Evolutionary conservation across 1,140 invertebrate species (phyloP), one percentile per base, ranked within the genome.

Genomic region (Cheumatopsyche charites): DNA sequence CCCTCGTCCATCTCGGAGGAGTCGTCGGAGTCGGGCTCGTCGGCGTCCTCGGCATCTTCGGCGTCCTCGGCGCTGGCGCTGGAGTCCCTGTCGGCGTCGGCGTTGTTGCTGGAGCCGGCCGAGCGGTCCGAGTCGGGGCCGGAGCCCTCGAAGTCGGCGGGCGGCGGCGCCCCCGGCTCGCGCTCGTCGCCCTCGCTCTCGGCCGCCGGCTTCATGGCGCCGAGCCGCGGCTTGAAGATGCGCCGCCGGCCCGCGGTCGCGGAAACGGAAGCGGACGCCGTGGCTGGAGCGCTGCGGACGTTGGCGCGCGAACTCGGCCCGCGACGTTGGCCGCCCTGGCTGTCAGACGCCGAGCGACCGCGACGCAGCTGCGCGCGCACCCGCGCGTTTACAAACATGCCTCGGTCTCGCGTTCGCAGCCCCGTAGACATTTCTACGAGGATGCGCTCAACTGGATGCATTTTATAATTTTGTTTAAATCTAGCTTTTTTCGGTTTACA

Each of bases 1-100:
- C 91, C 92, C 82, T 96, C 94, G 83, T 98, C 95, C 89, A 98
- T 91, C 82, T 97, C 96, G 79, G 90, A 92, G 63, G 90, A 91
- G 79, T 92, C 91, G 84, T 92, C 90, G 11, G 90, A 91, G 72
- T 92, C 91, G 19, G 86, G 89, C 75, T 91, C 90, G 78, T 90
- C 88, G 62, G 86, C 86, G 17, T 52, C 49, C 11, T 92, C 91
- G 17, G 86, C 89, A 75, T 91, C 90, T 77, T 90, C 88, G 61
- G 86, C 86, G 78, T 88, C 87, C 72, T 90, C 89, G 70, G 89
- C 90, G 75, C 90, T 91, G 70, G 89, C 90, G 75, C 29, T 36
- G 74, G 90, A 90, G 71, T 91, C 90, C 21, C 89, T 85, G 29
- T 87, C 89, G 19, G 91, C 90, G 73, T 90, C 90, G 70, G 91